Percentiles rank a stretch among this genome's conserved stretches.
These are phyloP conservation scores for Rhogogaster chlorosoma DNA, from an alignment of 2,888 invertebrate genomes.

Conservation along the genomic window DNA sequence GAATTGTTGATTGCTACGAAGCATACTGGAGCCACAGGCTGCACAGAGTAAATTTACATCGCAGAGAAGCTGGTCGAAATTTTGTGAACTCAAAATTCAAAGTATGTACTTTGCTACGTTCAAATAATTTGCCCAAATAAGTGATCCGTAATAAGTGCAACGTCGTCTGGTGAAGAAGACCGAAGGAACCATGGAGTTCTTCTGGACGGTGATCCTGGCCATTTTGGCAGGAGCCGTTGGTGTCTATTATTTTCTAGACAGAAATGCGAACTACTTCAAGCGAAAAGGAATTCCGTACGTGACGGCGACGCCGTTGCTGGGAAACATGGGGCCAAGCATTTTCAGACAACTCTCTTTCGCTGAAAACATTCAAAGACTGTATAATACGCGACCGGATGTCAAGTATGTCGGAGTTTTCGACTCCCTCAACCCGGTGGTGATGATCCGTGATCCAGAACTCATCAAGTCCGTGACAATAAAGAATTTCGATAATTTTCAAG, in stretches of 20 bases:
- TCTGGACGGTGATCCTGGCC: conserved; percentile 40
- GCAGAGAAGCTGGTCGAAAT: background rate
- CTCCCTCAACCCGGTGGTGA: conserved; percentile 58
- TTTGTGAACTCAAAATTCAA: background rate
- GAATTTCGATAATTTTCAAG: conserved; percentile 62
- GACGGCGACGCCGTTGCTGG: conserved; percentile 56
- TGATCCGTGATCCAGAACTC: conserved; percentile 64
- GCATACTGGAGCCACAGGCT: background rate
- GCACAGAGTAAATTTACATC: background rate
- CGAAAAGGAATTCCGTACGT: conserved; percentile 57
- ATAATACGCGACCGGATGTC: conserved; percentile 58
- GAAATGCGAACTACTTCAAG: conserved; percentile 61
- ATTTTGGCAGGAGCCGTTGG: conserved; percentile 34
- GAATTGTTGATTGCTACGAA: background rate
- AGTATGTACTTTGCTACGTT: background rate
- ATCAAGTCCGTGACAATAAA: conserved; percentile 64
- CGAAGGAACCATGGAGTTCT: conserved; percentile 17
- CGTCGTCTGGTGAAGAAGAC: background rate
- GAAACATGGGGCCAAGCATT: conserved; percentile 59
- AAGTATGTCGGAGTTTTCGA: conserved; percentile 67
- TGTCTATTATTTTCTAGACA: conserved; percentile 52
- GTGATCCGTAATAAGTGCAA: background rate
- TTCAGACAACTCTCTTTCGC: conserved; percentile 53
- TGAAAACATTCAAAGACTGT: conserved; percentile 55
- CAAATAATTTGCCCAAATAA: background rate